A percentile compares a stretch with the other conserved stretches of the same genome.
Evolutionary conservation across 2,888 invertebrate species (phyloP).

Genomic region (Amiota communis): DNA sequence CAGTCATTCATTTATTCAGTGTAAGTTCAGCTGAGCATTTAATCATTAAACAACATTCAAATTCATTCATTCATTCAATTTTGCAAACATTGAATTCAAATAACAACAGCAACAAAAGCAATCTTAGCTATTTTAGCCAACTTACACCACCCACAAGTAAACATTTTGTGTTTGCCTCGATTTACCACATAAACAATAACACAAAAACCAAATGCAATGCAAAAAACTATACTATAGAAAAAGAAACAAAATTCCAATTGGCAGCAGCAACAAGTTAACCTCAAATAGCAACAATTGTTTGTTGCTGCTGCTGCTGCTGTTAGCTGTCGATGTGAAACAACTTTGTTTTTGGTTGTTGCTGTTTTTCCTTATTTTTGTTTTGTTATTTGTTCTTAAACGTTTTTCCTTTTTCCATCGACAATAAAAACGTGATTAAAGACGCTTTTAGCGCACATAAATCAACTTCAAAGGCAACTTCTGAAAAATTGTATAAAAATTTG

Average conservation of each 20-base stretch:
- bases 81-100: constrained; percentile 38
- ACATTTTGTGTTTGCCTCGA: constrained; percentile 37
- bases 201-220: neutral
- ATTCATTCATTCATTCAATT: constrained; percentile 38
- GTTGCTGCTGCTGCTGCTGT: neutral
- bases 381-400: constrained; percentile 29
- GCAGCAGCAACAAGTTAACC: constrained; percentile 3
- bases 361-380: constrained; percentile 9
- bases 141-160: constrained; percentile 45
- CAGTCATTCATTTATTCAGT: neutral
- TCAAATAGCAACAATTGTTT: constrained; percentile 12
- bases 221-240: constrained; percentile 1
- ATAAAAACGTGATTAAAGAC: constrained; percentile 67
- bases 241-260: neutral
- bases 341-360: constrained; percentile 1
- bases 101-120: constrained; percentile 48
- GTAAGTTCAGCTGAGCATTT: constrained; percentile 41
- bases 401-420: constrained; percentile 52
- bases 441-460: constrained; percentile 51
- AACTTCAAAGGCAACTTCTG: neutral
- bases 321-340: too few species aligned
- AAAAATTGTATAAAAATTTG: constrained; percentile 39
- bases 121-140: constrained; percentile 64
- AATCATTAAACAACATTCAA: constrained; percentile 55
- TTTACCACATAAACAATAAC: constrained; percentile 37